Evolutionary conservation across 2,888 invertebrate species (phyloP).

Genomic region (Tineola bisselliella): DNA sequence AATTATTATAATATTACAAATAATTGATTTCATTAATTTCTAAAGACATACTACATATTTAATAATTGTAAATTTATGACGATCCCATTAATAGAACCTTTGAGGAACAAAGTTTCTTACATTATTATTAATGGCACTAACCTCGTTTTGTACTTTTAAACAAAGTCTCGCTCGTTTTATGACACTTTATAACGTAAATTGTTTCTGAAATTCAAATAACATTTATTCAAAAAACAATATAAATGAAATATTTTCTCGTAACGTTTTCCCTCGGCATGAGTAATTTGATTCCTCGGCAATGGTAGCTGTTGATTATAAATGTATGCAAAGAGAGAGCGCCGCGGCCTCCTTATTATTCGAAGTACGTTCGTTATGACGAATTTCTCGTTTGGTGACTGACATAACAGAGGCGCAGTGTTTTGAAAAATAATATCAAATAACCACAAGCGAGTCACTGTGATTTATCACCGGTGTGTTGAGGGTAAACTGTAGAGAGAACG

Average conservation of each 20-base stretch:
- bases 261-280: conserved; percentile 16
- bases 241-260: conserved; percentile 14
- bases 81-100: no score
- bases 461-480: neutral
- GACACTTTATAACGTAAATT: neutral
- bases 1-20: neutral
- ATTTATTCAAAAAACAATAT: conserved; percentile 23
- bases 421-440: neutral
- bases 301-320: conserved; percentile 17
- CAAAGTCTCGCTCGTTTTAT: neutral
- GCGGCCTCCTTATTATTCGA: conserved; percentile 15
- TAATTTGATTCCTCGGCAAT: conserved; percentile 15
- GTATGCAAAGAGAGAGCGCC: conserved; percentile 16
- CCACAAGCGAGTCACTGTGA: neutral
- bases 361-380: conserved; percentile 15
- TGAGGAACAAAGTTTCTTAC: no score
- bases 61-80: no score
- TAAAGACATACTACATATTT: no score
- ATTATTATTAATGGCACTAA: no score
- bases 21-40: no score
- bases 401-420: neutral
- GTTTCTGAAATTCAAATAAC: neutral
- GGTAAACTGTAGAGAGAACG: neutral
- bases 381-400: conserved; percentile 14
- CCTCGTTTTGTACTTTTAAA: no score